Conservation (phyloP, 2,888 invertebrate species). For the Acronicta leporina region DNA sequence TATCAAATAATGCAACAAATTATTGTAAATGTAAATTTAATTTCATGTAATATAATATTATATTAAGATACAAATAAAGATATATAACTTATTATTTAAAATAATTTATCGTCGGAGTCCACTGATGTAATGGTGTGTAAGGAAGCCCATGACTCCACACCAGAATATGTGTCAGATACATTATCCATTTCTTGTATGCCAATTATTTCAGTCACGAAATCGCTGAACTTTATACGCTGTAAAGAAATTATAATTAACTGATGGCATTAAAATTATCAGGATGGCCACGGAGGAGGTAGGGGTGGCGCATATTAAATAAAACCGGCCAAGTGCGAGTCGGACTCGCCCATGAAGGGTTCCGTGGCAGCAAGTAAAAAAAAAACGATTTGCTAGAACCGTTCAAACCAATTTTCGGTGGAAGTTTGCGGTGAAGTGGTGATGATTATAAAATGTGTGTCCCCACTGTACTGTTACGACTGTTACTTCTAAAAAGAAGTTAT, state of each 20-base stretch:
- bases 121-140: constrained; percentile 50
- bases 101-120: constrained; percentile 58
- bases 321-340: no score
- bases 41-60: constrained; percentile 42
- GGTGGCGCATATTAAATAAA: no score
- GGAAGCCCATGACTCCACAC: constrained; percentile 61
- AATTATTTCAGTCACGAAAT: constrained; percentile 81
- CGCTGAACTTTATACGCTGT: constrained; percentile 80
- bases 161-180: constrained; percentile 66
- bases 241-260: constrained; percentile 25
- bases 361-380: no score
- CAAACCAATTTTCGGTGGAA: no score
- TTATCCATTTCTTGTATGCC: constrained; percentile 83
- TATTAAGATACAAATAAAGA: constrained; percentile 46
- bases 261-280: no score
- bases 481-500: no score
- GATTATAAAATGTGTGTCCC: no score
- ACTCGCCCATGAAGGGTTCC: no score
- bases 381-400: no score
- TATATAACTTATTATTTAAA: constrained; percentile 36
- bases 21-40: constrained; percentile 54
- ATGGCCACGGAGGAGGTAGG: no score
- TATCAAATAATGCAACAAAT: constrained; percentile 48
- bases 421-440: no score
- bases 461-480: no score